Evolutionary conservation across 2,797 vertebrate genomes (phyloP), one percentile per base, ranked within the genome.

Genomic region (Bucorvus abyssinicus): DNA sequence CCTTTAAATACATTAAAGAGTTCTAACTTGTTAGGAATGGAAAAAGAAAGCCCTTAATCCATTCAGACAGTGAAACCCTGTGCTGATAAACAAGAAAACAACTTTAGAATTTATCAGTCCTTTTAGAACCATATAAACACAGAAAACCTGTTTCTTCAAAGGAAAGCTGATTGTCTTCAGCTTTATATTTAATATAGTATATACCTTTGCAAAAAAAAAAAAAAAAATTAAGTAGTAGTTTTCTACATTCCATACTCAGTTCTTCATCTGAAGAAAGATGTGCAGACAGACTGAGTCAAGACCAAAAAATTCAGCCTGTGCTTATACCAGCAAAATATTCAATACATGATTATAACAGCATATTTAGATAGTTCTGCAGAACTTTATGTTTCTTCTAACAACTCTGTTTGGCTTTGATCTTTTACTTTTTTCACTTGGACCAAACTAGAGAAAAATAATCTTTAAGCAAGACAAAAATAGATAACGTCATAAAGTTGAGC

Each of bases 171-270:
- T 73, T 67, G 57, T 29, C 16, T 67, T 14, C 7, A 14, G 3
- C 4, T 53, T 85, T 49, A 17, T 68, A 22, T 21, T 53, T 6
- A 77, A 8, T 21, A 17, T n/a, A 2, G 8, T 40, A 59, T 10
- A 26, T 6, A 36, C 4, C 6, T 67, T 63, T 40, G 14, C 12
- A 22, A 79, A 76, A 63, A 79, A 60, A 20, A 52, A 52, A 52
- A 52, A 52, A 52, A n/a, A 7, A 40, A 30, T 36, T 56, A 75
- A 68, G 6, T 4, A 0, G 2, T 60, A 59, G 0, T 2, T 7
- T 61, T 79, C 29, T 67, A 23, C 9, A 65, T 1, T 63, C 18
- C 65, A 4, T 30, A 32, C 3, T 30, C 27, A 36, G 5, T 55
- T 87, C 18, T 49, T 61, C 12, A 49, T 50, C 32, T 42, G 6